A percentile compares a stretch with the other conserved stretches of the same genome.
Evolutionary conservation across 2,113 vertebrate genomes (phyloP).

Genomic region (Coreoperca whiteheadi): DNA sequence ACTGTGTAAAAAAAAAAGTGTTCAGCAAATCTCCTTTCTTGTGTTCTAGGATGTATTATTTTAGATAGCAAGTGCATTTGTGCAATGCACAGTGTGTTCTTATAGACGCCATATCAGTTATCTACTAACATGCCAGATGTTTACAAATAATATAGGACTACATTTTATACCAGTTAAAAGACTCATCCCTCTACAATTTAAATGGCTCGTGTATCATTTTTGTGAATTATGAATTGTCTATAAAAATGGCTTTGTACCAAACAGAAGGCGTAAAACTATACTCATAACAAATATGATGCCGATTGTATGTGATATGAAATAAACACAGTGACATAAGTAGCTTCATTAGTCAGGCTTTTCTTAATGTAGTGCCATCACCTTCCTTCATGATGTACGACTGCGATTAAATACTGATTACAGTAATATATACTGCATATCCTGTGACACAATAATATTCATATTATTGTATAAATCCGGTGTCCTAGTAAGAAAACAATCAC

Average conservation of each 20-base stretch:
- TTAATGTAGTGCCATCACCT: not conserved
- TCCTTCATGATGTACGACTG: not conserved
- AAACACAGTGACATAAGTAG: not conserved
- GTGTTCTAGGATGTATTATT: not conserved
- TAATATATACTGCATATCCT: not conserved
- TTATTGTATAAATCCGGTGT: not conserved
- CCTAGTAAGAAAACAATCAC: not conserved
- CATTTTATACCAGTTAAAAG: not conserved
- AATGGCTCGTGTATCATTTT: not conserved
- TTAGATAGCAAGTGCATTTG: not conserved
- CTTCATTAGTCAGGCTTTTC: not conserved
- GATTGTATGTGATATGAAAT: too few relatives aligned
- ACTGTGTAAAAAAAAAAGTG: not conserved
- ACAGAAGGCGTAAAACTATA: not conserved
- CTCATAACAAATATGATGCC: not conserved
- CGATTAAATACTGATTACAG: not conserved
- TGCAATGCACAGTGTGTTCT: not conserved
- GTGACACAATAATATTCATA: not conserved
- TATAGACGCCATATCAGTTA: not conserved
- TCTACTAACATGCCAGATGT: conserved; percentile 1
- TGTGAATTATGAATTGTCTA: not conserved
- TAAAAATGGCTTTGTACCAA: not conserved
- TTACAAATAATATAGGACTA: not conserved
- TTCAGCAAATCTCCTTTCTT: too few relatives aligned
- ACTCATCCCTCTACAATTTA: not conserved